phyloP scores from a whole-genome alignment of 2,888 invertebrate genomes.

The Thera obeliscata region DNA sequence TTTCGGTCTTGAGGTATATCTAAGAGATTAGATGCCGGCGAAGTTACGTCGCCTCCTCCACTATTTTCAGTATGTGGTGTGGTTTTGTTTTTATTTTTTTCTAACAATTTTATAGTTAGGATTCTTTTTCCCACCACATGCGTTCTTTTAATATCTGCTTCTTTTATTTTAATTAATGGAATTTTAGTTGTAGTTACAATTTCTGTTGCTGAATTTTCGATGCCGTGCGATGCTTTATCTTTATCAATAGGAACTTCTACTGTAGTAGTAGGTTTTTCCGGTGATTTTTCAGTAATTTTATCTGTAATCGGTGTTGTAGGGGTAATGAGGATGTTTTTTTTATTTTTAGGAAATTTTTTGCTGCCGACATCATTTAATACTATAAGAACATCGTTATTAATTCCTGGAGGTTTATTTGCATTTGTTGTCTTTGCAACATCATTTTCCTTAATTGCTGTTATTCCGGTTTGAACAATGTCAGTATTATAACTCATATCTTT shows the following conservation, averaged over 20 bases:
- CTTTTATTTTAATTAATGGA: constrained; percentile 11
- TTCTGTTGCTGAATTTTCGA: constrained; percentile 1
- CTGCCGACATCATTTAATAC: constrained; percentile 3
- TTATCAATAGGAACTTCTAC: constrained; percentile 20
- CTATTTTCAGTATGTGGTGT: constrained; percentile 1
- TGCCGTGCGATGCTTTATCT: constrained; percentile 19
- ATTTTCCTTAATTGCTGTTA: background rate
- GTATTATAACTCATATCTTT: constrained; percentile 11
- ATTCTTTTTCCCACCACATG: constrained; percentile 3
- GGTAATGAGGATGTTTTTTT: background rate
- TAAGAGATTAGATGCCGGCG: background rate
- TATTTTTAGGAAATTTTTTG: background rate
- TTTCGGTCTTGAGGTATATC: constrained; percentile 19
- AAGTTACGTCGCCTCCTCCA: background rate
- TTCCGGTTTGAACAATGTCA: constrained; percentile 1
- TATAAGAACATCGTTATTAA: constrained; percentile 1
- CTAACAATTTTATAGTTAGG: background rate
- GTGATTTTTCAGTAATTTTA: constrained; percentile 16
- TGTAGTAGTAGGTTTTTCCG: constrained; percentile 16
- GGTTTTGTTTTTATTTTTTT: constrained; percentile 6
- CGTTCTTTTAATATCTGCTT: background rate
- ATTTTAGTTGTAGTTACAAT: background rate
- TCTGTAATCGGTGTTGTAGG: constrained; percentile 11
- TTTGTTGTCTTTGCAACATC: background rate
- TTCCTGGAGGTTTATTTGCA: background rate